Base-by-base conservation (phyloP, 2,888 invertebrate genomes). In the Cepaea hortensis region DNA sequence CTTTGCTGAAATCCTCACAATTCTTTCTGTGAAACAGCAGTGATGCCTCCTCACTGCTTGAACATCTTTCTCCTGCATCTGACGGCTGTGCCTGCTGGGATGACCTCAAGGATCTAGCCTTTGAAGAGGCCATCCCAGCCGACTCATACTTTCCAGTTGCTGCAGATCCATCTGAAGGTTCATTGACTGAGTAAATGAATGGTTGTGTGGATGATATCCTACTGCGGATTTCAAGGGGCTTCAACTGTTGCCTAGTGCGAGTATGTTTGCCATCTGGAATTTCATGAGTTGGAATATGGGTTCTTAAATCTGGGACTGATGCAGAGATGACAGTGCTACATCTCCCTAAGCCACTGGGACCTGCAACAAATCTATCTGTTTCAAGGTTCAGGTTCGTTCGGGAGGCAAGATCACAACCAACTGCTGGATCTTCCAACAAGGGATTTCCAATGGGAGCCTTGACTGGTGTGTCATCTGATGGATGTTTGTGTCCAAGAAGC, bases 151-250 rank as follows among this genome's bases (percentile, higher is more conserved):
- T 35, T 35, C n/a, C 76, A 76, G 50, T 11, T 50, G 20, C 55
- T 15, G 65, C 6, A 7, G 18, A 18, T 3, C 68, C 23, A n/a
- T 76, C 3, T 48, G 48, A 46, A 23, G 65, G 68, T 11, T 65
- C 81, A 61, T 5, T 35, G 50, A 23, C 13, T 7, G 9, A 35
- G 13, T 75, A 73, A 61, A 3, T 35, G 35, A 81, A 35, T 20
- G 73, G 48, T 35, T 46, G 72, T 62, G 72, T 72, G 11, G 80
- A 73, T 35, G 85, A 73, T 50, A 79, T 62, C 62, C 75, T 68
- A 3, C n/a, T 20, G 61, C 61, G 61, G 20, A 20, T 61, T 11
- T 5, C 18, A 9, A 81, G 61, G 20, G 81, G 85, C 75, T 85
- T 72, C 68, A 73, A 73, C 23, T 68, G 50, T 9, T 2, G 9